Evolutionary conservation across 2,113 vertebrate species (phyloP).

Genomic region (Argyrosomus japonicus): DNA sequence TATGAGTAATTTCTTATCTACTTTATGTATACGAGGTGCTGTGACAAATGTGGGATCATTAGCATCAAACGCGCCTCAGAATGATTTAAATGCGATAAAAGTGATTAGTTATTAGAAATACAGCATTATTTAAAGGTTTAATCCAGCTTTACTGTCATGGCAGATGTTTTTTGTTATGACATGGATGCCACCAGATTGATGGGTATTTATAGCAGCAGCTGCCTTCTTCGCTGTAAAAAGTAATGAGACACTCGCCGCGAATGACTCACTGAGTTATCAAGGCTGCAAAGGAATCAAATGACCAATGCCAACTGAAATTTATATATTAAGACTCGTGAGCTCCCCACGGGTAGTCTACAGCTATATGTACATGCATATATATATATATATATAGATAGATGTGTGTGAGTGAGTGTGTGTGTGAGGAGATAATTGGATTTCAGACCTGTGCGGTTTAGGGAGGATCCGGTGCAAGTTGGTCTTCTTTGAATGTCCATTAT

Average conservation of each 20-base stretch:
- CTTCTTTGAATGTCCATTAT: conserved; percentile 90
- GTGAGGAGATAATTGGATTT: conserved; percentile 53
- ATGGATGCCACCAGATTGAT: conserved; percentile 29
- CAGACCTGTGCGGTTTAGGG: conserved; percentile 93
- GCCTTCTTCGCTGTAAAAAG: conserved; percentile 40
- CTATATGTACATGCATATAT: not conserved
- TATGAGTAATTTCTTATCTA: no score
- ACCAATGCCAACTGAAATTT: conserved; percentile 23
- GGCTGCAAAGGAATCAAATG: conserved; percentile 38
- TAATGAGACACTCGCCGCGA: conserved; percentile 50
- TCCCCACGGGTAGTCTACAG: not conserved
- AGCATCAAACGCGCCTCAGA: not conserved
- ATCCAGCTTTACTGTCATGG: not conserved
- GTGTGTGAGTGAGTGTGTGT: not conserved
- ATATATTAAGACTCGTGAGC: not conserved
- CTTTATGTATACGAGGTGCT: no score
- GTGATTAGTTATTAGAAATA: not conserved
- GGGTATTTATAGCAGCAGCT: conserved; percentile 52
- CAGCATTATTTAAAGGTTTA: not conserved
- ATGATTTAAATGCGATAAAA: not conserved
- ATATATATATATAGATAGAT: no score
- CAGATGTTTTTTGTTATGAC: conserved; percentile 26
- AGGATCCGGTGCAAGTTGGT: conserved; percentile 88
- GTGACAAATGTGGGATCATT: no score
- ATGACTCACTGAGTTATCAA: conserved; percentile 46